Conservation (phyloP, 2,888 invertebrate species). For the Aphodius granarius region DNA sequence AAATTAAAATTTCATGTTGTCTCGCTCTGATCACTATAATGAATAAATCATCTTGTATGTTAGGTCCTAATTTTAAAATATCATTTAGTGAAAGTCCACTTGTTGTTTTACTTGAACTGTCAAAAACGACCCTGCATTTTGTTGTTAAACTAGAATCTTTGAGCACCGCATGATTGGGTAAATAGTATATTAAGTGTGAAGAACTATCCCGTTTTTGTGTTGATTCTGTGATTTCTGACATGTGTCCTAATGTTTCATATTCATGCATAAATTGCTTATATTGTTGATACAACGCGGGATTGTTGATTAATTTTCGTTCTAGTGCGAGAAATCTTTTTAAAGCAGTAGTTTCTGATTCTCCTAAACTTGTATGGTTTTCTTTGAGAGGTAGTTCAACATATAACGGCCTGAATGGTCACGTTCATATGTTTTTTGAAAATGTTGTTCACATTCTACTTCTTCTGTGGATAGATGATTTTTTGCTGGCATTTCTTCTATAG, state of each 20-base stretch:
- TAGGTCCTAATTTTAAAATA: neutral
- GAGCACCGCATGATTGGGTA: neutral
- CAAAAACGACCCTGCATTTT: neutral
- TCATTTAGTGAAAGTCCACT: too few species aligned
- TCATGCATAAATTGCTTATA: too few species aligned
- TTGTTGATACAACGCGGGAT: too few species aligned
- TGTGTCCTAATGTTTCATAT: too few species aligned
- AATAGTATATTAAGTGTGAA: neutral
- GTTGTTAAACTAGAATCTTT: neutral
- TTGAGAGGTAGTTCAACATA: too few species aligned
- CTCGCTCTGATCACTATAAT: neutral
- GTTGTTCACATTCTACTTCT: slow-evolving; percentile 5
- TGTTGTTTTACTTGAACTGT: neutral
- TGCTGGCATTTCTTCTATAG: neutral
- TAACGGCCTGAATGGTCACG: neutral
- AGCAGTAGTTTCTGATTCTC: too few species aligned
- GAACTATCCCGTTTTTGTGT: too few species aligned
- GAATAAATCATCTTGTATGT: neutral
- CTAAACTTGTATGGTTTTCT: too few species aligned
- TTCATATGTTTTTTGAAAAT: neutral
- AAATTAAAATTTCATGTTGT: too few species aligned
- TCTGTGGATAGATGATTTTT: neutral
- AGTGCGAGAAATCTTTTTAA: too few species aligned
- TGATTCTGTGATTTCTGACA: too few species aligned
- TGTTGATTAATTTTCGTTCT: too few species aligned